These are phyloP conservation scores for Smittia sp. DNA, from an alignment of 2,888 invertebrate genomes.

Conservation along the genomic window DNA sequence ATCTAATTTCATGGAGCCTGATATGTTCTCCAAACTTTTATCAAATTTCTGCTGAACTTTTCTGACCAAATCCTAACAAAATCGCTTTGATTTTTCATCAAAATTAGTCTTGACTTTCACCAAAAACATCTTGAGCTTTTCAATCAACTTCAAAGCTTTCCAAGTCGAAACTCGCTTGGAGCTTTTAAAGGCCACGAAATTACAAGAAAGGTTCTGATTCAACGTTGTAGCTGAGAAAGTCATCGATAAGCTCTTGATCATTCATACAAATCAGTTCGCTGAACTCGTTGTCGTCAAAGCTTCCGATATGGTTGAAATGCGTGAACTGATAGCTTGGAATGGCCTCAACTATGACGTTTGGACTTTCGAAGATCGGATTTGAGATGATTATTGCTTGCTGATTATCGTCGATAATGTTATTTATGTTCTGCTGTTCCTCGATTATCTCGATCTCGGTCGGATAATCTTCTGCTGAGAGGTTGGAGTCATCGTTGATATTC, in stretches of 20 bases:
- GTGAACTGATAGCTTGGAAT: slow-evolving; percentile 37
- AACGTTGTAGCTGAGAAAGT: slow-evolving; percentile 25
- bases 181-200: background rate
- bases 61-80: too few species aligned
- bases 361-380: slow-evolving; percentile 16
- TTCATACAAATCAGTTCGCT: slow-evolving; percentile 36
- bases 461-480: slow-evolving; percentile 14
- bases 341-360: slow-evolving; percentile 40
- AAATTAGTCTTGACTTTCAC: too few species aligned
- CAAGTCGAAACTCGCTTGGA: background rate
- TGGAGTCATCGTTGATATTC: slow-evolving; percentile 36
- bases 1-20: too few species aligned
- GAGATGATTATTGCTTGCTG: slow-evolving; percentile 32
- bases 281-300: slow-evolving; percentile 40
- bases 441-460: slow-evolving; percentile 31
- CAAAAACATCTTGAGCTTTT: too few species aligned
- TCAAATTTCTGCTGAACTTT: too few species aligned
- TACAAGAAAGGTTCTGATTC: slow-evolving; percentile 30
- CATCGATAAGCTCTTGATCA: slow-evolving; percentile 39
- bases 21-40: too few species aligned
- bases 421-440: slow-evolving; percentile 39
- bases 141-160: too few species aligned
- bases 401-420: slow-evolving; percentile 37
- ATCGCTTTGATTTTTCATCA: too few species aligned
- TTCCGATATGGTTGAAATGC: slow-evolving; percentile 28